Conservation (phyloP, 2,113 vertebrate genomes). For the Brevimyrus niger region DNA sequence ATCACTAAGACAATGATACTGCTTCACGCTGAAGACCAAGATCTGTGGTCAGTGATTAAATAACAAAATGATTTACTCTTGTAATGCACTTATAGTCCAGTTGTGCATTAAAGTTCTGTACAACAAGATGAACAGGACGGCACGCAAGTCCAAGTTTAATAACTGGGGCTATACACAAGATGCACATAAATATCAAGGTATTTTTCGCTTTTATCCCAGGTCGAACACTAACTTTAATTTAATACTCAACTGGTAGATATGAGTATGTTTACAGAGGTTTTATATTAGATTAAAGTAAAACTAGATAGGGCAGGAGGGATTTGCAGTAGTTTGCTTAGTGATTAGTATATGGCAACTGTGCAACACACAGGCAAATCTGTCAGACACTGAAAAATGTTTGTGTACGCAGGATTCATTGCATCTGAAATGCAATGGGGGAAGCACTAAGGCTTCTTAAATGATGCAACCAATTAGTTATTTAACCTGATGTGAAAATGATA, state of each 20-base stretch:
- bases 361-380: background rate
- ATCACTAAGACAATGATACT: background rate
- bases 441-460: background rate
- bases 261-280: background rate
- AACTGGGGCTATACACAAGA: background rate
- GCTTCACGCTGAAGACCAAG: background rate
- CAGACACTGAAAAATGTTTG: background rate
- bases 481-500: background rate
- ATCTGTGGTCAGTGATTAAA: background rate
- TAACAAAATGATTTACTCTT: background rate
- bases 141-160: background rate
- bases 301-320: background rate
- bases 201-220: background rate
- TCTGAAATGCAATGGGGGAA: background rate
- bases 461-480: background rate
- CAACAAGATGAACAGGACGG: background rate
- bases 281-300: background rate
- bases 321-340: background rate
- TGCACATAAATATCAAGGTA: background rate
- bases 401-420: background rate
- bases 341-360: background rate
- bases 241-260: background rate
- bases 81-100: background rate
- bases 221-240: background rate
- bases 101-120: background rate